Percentiles rank a stretch among this genome's conserved stretches.
Conservation (phyloP, 2,888 invertebrate species). For the Hemistola chrysoprasaria region DNA sequence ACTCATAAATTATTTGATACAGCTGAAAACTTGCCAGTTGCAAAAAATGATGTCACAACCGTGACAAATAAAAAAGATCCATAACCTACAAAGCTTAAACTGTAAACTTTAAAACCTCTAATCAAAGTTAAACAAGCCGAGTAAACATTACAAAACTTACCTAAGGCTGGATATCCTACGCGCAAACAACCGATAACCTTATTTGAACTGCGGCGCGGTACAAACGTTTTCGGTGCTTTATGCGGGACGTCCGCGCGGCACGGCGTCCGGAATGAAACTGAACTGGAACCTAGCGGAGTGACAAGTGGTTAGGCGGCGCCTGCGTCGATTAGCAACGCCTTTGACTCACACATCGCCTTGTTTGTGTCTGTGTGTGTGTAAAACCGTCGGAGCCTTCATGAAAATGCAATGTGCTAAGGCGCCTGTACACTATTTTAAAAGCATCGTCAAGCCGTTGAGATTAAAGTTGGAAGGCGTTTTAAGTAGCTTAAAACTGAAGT, state of each 20-base stretch:
- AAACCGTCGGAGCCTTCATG: conserved; percentile 58
- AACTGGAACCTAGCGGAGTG: conserved; percentile 48
- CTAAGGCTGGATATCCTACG: conserved; percentile 64
- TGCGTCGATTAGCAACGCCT: conserved; percentile 61
- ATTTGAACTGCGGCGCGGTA: conserved; percentile 64
- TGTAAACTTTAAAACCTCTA: conserved; percentile 44
- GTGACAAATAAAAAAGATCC: conserved; percentile 37
- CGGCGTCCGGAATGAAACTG: conserved; percentile 58
- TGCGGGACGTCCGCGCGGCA: conserved; percentile 46
- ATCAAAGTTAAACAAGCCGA: conserved; percentile 56
- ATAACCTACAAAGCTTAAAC: too few species aligned
- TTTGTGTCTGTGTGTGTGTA: conserved; percentile 25
- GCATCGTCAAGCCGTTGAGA: too few species aligned
- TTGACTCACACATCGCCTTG: conserved; percentile 49
- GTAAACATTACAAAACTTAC: conserved; percentile 58
- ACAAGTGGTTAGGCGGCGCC: conserved; percentile 59
- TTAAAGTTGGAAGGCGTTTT: conserved; percentile 42
- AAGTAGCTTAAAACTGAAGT: too few species aligned
- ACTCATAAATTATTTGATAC: too few species aligned
- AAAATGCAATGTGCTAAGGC: conserved; percentile 61
- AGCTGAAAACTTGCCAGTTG: conserved; percentile 25
- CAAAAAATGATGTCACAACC: conserved; percentile 42
- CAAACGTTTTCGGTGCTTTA: conserved; percentile 38
- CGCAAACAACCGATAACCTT: conserved; percentile 67
- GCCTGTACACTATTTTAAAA: too few species aligned